Base-by-base conservation (phyloP, 2,888 invertebrate species). In the Polydrusus pterygomalis region DNA sequence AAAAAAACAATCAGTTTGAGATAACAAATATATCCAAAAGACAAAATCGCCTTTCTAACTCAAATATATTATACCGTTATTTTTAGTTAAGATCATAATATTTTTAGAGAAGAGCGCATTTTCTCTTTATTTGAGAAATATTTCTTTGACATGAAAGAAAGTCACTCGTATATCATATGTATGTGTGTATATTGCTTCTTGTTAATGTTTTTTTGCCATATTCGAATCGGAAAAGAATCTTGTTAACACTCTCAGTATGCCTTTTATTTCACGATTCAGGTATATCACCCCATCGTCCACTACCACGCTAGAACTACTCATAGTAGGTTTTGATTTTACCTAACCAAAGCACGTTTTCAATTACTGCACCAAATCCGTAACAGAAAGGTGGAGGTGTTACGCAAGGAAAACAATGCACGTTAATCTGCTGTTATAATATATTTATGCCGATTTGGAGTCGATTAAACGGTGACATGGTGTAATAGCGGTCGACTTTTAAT, bases 371-470 rank as follows among this genome's bases (percentile, higher is more conserved):
- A 18, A 62, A 70, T 62, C 62, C 51, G 70, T 70, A 70, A 62
- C 70, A 62, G 60, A 34, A 45, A 70, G 20, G 47, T 51, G 70
- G 51, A 70, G 70, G 51, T 51, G 62, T 68, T 74, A 70, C 64
- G 69, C 70, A 74, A 74, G 70, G 38, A 74, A 56, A 56, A 74
- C 74, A 74, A 74, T 69, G 63, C 60, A 69, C 45, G 63, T 64
- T 70, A 74, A 74, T 74, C 74, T 68, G 56, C 74, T 62, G 74
- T 74, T 74, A 74, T 56, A 43, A n/a, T 63, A 43, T 63, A 70
- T 70, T 63, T 62, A 69, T 69, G 60, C 63, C 67, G 65, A 73
- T 73, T 73, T 45, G 65, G 49, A 56, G 67, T 67, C 54, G 73
- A 67, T 73, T 67, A 60, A 73, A 58, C 56, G 30, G 65, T 73